Conservation (phyloP, 2,888 invertebrate genomes). For the Heteromurus nitidus region DNA sequence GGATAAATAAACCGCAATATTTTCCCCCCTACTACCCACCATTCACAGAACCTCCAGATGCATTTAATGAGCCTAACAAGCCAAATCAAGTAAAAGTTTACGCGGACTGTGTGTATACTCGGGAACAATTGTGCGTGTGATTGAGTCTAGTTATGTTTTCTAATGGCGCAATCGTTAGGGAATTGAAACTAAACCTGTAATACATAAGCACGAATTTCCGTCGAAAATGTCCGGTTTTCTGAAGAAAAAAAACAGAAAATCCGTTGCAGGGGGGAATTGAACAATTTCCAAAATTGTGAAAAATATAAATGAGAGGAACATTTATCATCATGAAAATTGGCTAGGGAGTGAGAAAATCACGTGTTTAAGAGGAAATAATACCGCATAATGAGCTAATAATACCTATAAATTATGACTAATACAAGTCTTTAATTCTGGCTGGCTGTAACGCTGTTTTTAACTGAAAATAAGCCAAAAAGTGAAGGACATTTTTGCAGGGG, state of each 20-base stretch:
- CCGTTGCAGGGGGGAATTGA: neutral
- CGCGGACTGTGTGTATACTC: no score
- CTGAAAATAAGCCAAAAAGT: no score
- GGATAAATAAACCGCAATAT: conserved; percentile 34
- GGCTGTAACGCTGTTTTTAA: no score
- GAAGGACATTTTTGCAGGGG: no score
- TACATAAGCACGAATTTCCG: neutral
- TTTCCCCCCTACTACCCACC: conserved; percentile 7
- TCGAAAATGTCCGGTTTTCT: neutral
- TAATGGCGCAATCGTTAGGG: no score
- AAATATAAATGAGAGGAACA: neutral
- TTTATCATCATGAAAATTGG: neutral
- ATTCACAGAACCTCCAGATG: neutral
- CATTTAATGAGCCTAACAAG: conserved; percentile 3
- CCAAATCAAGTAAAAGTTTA: conserved; percentile 2
- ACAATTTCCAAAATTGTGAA: neutral
- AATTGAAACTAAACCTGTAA: neutral
- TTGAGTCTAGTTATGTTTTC: no score
- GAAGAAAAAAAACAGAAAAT: neutral
- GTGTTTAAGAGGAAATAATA: neutral
- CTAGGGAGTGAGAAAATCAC: neutral
- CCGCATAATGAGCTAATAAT: neutral
- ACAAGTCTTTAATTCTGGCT: no score
- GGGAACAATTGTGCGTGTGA: neutral
- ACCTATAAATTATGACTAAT: no score